phyloP scores from a whole-genome alignment of 2,888 invertebrate genomes.

The Lasioglossum malachurum region DNA sequence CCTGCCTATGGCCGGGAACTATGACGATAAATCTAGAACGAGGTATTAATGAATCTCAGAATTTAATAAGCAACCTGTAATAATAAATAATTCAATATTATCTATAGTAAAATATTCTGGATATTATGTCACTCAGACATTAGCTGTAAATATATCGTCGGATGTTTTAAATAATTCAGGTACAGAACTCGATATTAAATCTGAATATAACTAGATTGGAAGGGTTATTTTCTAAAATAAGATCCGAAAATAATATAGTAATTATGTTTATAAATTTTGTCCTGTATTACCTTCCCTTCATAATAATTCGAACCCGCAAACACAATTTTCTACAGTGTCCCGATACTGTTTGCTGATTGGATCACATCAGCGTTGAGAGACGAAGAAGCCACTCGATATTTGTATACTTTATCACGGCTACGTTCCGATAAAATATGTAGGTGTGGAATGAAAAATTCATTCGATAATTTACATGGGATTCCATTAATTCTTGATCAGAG shows the following conservation, averaged over 20 bases:
- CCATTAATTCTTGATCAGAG: conserved; percentile 6
- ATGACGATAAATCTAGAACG: background rate
- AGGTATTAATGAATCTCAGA: background rate
- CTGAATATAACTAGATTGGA: no score
- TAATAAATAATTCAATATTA: background rate
- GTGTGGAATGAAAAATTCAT: background rate
- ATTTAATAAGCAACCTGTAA: background rate
- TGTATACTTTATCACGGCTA: background rate
- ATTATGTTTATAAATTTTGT: background rate
- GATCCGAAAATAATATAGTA: background rate
- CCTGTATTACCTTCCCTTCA: background rate
- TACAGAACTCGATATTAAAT: no score
- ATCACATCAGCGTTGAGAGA: background rate
- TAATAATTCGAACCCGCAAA: background rate
- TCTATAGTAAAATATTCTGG: no score
- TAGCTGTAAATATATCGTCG: no score
- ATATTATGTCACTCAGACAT: no score
- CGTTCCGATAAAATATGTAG: background rate
- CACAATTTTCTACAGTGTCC: no score
- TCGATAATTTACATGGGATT: background rate
- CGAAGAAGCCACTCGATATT: background rate
- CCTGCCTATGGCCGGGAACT: background rate
- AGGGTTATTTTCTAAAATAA: background rate
- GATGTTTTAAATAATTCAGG: no score
- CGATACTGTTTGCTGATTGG: background rate